Percentiles rank a stretch among this genome's conserved stretches.
These are phyloP conservation scores for Alouatta palliata DNA, from an alignment of 2,113 vertebrate genomes.

Conservation along the genomic window DNA sequence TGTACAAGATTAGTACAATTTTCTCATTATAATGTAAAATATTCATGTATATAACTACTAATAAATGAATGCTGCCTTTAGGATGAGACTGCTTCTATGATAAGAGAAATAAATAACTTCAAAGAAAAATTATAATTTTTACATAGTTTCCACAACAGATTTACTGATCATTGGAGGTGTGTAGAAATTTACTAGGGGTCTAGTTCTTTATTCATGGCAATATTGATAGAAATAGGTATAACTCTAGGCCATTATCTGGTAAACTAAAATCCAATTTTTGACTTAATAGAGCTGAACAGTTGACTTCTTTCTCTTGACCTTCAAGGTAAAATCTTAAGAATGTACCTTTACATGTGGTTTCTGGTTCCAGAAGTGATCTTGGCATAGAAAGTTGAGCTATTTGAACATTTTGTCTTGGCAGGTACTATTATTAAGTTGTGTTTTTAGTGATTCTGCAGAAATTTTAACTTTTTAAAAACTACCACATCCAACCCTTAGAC, in stretches of 20 bases:
- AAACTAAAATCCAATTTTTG: background rate
- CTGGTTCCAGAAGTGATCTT: slow-evolving; percentile 12
- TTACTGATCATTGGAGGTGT: background rate
- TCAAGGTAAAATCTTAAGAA: background rate
- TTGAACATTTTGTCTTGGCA: slow-evolving; percentile 1
- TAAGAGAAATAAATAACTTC: slow-evolving; percentile 6
- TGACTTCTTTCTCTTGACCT: background rate
- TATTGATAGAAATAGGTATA: background rate
- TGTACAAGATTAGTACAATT: background rate
- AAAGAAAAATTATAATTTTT: slow-evolving; percentile 34
- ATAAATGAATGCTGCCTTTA: background rate
- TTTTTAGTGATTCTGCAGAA: background rate
- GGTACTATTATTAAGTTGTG: background rate
- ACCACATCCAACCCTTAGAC: background rate
- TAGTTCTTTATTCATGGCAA: background rate
- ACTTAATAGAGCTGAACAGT: background rate
- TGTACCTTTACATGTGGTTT: background rate
- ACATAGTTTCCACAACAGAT: background rate
- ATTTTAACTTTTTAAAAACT: slow-evolving; percentile 18
- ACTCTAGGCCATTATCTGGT: background rate
- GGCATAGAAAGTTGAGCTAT: background rate
- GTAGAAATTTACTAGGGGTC: background rate
- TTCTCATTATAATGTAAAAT: background rate
- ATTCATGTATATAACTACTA: background rate
- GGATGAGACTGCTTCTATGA: background rate